These are phyloP conservation scores for Epizoanthus ramosus DNA, from an alignment of 92 coral and sea anemone species.

Conservation along the genomic window DNA sequence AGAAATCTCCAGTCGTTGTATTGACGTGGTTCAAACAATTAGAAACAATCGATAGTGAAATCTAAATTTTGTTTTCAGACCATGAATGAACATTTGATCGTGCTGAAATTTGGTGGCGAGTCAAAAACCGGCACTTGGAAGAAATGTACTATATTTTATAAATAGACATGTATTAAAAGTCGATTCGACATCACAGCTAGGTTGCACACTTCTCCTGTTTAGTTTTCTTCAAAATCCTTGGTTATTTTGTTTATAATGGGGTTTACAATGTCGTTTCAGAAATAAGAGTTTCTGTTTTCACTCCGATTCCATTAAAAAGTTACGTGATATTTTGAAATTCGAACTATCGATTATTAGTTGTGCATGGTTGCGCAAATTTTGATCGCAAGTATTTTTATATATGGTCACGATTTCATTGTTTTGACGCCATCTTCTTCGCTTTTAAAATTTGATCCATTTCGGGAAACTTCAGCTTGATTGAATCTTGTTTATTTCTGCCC, in stretches of 20 bases:
- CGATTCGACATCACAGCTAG: background rate
- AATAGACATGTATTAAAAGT: background rate
- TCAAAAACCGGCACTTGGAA: background rate
- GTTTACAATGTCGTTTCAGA: background rate
- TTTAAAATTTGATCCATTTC: background rate
- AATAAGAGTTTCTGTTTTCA: background rate
- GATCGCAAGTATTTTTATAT: background rate
- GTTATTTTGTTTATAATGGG: background rate
- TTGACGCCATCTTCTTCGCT: background rate
- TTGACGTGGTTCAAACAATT: background rate
- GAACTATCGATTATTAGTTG: constrained; percentile 22
- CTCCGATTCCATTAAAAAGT: background rate
- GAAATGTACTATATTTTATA: background rate
- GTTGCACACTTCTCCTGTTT: background rate
- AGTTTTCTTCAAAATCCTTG: background rate
- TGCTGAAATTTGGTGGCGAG: background rate
- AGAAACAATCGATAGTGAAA: background rate
- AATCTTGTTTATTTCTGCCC: no score
- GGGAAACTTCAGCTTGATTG: no score
- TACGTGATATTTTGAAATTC: constrained; percentile 43
- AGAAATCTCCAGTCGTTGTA: background rate
- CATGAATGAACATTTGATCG: background rate
- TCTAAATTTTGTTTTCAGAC: background rate
- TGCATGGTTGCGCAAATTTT: constrained; percentile 30
- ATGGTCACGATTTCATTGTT: constrained; percentile 33